Evolutionary conservation across 2,113 vertebrate genomes (phyloP).

Genomic region (Parotia lawesii): DNA sequence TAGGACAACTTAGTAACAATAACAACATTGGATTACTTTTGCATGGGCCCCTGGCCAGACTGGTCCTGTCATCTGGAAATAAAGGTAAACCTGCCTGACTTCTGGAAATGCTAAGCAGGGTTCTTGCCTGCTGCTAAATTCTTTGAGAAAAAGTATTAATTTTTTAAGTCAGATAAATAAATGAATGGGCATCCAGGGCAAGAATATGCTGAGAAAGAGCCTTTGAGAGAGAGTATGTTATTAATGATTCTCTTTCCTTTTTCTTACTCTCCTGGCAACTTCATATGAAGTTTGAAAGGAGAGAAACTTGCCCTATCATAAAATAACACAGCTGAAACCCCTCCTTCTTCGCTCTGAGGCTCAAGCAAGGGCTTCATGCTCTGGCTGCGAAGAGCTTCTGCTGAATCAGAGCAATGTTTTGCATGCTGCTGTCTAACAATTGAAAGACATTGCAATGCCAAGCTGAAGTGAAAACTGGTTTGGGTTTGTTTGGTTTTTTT

Average conservation of each 20-base stretch:
- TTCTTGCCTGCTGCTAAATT: background rate
- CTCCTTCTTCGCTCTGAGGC: background rate
- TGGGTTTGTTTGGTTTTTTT: no score
- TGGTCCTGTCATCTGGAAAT: constrained; percentile 39
- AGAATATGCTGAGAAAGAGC: background rate
- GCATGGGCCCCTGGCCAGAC: background rate
- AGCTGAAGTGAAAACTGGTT: background rate
- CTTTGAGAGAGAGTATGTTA: background rate
- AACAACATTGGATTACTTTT: constrained; percentile 33
- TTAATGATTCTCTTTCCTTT: background rate
- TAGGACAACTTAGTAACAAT: constrained; percentile 14
- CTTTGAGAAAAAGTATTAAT: constrained; percentile 6
- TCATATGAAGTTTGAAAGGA: background rate
- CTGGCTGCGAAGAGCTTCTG: background rate
- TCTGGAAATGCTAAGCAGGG: background rate
- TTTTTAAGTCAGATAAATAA: background rate
- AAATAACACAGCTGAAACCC: background rate
- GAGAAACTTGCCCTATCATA: background rate
- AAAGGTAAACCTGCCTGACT: background rate
- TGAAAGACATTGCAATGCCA: background rate
- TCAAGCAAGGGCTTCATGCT: background rate
- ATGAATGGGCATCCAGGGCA: background rate
- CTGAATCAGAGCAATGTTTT: background rate
- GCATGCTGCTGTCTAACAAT: background rate
- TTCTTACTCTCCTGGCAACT: background rate